Evolutionary conservation across 2,797 vertebrate genomes (phyloP).

Genomic region (Cyprinella venusta): DNA sequence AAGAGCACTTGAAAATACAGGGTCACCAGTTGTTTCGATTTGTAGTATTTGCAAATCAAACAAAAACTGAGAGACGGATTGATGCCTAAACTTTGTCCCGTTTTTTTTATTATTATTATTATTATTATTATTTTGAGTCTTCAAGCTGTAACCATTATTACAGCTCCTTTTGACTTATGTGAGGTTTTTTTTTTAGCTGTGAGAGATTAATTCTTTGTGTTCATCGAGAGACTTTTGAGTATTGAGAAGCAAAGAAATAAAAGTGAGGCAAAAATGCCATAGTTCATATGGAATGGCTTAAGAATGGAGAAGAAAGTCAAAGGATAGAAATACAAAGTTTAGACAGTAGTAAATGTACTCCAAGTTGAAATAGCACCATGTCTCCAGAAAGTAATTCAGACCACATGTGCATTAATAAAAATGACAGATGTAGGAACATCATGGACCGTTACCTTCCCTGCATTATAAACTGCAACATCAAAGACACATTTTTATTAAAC

Average conservation of each 20-base stretch:
- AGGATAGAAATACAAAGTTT: constrained; percentile 63
- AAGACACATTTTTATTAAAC: constrained; percentile 44
- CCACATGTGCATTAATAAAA: constrained; percentile 72
- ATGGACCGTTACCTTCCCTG: constrained; percentile 68
- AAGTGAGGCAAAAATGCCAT: not conserved
- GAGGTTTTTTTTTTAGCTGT: constrained; percentile 10
- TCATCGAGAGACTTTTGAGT: constrained; percentile 13
- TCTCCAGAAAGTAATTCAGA: constrained; percentile 66
- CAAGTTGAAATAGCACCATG: constrained; percentile 54
- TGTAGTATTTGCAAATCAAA: constrained; percentile 1
- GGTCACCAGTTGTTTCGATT: not conserved
- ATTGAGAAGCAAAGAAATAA: not conserved
- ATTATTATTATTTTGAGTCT: not conserved
- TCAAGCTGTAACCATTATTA: constrained; percentile 14
- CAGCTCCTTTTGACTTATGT: constrained; percentile 7
- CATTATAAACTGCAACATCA: constrained; percentile 63
- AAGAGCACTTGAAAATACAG: not conserved
- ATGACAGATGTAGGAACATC: constrained; percentile 72
- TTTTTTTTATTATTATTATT: not conserved
- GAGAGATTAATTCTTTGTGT: constrained; percentile 7
- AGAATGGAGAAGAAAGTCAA: constrained; percentile 18
- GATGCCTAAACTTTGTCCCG: not conserved
- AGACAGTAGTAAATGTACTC: constrained; percentile 71
- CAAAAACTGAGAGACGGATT: not conserved
- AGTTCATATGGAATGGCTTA: not conserved